phyloP scores from a whole-genome alignment of 1,140 invertebrate genomes.

The Philopotamus ludificatus region DNA sequence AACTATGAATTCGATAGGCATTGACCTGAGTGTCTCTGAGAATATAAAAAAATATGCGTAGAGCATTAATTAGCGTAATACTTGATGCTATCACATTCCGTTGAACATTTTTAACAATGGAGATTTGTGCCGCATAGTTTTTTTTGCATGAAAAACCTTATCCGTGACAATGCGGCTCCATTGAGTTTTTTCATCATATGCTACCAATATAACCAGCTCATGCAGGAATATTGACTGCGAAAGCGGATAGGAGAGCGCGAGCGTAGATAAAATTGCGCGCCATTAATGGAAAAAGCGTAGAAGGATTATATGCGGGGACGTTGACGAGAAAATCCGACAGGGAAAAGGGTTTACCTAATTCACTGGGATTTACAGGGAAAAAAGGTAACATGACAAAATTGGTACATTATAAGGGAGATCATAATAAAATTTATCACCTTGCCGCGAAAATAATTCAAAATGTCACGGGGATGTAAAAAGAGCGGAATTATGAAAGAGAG shows the following conservation, averaged over 20 bases:
- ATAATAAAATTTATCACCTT: not conserved
- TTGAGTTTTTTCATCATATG: not conserved
- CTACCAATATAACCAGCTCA: not conserved
- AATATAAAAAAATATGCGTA: too few species aligned
- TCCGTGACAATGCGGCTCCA: not conserved
- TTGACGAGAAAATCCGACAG: not conserved
- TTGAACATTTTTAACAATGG: too few species aligned
- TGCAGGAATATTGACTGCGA: not conserved
- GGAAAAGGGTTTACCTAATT: not conserved
- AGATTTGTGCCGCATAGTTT: too few species aligned
- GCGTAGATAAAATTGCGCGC: conserved; percentile 2
- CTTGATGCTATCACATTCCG: too few species aligned
- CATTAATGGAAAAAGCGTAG: conserved; percentile 12
- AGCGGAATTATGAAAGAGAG: too few species aligned
- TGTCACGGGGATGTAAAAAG: too few species aligned
- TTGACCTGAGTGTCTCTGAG: too few species aligned
- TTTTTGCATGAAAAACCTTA: not conserved
- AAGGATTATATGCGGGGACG: not conserved
- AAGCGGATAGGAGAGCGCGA: not conserved
- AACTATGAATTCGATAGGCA: too few species aligned
- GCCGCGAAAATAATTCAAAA: too few species aligned
- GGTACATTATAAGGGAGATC: not conserved
- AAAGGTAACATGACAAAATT: not conserved
- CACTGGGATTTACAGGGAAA: not conserved
- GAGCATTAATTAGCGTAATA: too few species aligned